A percentile compares a stretch with the other conserved stretches of the same genome.
Evolutionary conservation across 2,113 vertebrate species (phyloP).

Genomic region (Myotis davidii): DNA sequence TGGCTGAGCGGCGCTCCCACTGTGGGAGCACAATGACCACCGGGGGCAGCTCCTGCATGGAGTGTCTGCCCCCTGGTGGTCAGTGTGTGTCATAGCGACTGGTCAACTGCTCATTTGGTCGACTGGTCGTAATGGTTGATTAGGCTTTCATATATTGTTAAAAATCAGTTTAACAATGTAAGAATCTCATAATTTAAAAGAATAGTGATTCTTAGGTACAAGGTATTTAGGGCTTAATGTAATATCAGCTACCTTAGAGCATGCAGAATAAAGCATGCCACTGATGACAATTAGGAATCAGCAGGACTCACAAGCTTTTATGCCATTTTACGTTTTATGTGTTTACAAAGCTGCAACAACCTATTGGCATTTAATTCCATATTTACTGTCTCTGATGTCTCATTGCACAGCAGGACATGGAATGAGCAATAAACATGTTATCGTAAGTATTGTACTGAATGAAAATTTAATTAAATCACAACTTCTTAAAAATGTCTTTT

Average conservation of each 20-base stretch:
- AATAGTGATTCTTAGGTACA: not conserved
- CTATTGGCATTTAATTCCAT: constrained; percentile 78
- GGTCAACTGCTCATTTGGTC: too few species aligned
- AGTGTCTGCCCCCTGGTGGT: too few species aligned
- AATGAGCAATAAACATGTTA: constrained; percentile 75
- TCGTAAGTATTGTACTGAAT: constrained; percentile 73
- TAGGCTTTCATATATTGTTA: not conserved
- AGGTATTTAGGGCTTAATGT: constrained; percentile 49
- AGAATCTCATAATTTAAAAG: constrained; percentile 9
- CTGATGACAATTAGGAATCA: constrained; percentile 70
- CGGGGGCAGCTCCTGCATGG: too few species aligned
- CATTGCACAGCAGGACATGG: constrained; percentile 69
- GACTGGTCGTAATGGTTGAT: too few species aligned
- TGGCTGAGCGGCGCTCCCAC: too few species aligned
- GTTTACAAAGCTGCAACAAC: constrained; percentile 78
- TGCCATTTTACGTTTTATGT: constrained; percentile 76
- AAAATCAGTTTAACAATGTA: not conserved
- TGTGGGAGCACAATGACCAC: too few species aligned
- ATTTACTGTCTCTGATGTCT: constrained; percentile 74
- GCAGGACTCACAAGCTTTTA: constrained; percentile 68
- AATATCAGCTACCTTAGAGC: constrained; percentile 46
- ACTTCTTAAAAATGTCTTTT: constrained; percentile 54
- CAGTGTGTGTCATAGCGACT: too few species aligned
- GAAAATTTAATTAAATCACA: constrained; percentile 80
- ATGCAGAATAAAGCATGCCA: constrained; percentile 48